Evolutionary conservation across 2,113 vertebrate species (phyloP).

Genomic region (Ardeotis arabs): DNA sequence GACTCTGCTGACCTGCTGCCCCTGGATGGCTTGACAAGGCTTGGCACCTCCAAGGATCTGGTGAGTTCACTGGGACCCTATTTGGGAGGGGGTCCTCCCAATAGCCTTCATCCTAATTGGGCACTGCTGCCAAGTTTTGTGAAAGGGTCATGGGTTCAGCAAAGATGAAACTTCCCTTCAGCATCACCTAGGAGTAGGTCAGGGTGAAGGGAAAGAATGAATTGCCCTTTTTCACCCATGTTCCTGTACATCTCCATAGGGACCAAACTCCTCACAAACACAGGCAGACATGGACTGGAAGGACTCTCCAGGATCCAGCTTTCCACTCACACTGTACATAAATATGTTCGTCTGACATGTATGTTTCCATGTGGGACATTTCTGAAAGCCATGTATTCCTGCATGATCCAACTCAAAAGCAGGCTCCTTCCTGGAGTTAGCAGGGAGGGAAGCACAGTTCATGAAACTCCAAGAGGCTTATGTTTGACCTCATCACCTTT

Average conservation of each 20-base stretch:
- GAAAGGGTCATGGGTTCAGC: background rate
- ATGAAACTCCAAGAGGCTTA: background rate
- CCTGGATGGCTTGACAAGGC: constrained; percentile 91
- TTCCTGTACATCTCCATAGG: background rate
- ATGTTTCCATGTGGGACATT: background rate
- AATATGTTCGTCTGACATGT: background rate
- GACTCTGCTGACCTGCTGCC: constrained; percentile 97
- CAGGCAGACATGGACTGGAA: background rate
- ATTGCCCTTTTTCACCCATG: background rate
- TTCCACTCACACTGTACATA: background rate
- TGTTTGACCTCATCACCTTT: background rate
- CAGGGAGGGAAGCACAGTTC: background rate
- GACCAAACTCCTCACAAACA: background rate
- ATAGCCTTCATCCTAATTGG: background rate
- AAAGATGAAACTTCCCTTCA: background rate
- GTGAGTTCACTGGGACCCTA: constrained; percentile 77
- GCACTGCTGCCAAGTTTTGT: background rate
- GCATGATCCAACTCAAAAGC: background rate
- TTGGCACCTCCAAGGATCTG: constrained; percentile 95
- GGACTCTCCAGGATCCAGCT: background rate
- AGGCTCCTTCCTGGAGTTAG: background rate
- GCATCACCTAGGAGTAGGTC: background rate
- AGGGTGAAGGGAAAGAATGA: background rate
- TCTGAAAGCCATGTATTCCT: background rate
- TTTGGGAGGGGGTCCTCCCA: background rate